These are phyloP conservation scores for Odontesthes bonariensis DNA, from an alignment of 2,113 vertebrate species.

Conservation along the genomic window DNA sequence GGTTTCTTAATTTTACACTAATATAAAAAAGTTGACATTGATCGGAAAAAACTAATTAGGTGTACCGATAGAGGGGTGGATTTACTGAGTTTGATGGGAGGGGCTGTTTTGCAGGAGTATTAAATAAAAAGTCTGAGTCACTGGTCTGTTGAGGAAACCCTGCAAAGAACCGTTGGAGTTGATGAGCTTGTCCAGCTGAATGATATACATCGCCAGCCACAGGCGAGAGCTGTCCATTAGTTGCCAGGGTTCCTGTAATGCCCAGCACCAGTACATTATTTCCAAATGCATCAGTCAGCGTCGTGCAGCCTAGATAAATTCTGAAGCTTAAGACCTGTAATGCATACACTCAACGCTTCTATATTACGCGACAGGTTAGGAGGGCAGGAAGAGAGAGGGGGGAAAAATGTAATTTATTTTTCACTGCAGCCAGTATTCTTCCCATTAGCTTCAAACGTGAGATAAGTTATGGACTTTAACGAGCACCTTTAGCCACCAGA, in stretches of 20 bases:
- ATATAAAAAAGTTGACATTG: neutral
- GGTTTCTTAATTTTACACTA: neutral
- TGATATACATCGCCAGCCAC: slow-evolving; percentile 93
- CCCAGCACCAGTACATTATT: slow-evolving; percentile 96
- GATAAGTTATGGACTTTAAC: slow-evolving; percentile 88
- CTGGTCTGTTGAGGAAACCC: slow-evolving; percentile 46
- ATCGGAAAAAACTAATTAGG: neutral
- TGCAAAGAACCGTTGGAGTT: slow-evolving; percentile 75
- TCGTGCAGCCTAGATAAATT: slow-evolving; percentile 90
- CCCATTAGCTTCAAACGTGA: slow-evolving; percentile 88
- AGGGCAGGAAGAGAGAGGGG: slow-evolving; percentile 85
- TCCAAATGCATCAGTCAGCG: slow-evolving; percentile 97
- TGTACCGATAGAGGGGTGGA: neutral
- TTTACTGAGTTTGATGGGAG: slow-evolving; percentile 19
- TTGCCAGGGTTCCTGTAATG: slow-evolving; percentile 90
- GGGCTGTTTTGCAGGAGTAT: slow-evolving; percentile 41
- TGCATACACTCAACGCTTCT: slow-evolving; percentile 90
- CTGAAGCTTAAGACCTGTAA: slow-evolving; percentile 93
- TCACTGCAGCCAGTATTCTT: slow-evolving; percentile 86
- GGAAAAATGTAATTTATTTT: slow-evolving; percentile 84
- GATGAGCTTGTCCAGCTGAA: slow-evolving; percentile 89
- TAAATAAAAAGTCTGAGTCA: slow-evolving; percentile 62
- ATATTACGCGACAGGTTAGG: slow-evolving; percentile 93
- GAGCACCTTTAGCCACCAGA: slow-evolving; percentile 83
- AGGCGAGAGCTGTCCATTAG: slow-evolving; percentile 94